Evolutionary conservation across 2,113 vertebrate genomes (phyloP), one percentile per base, ranked within the genome.

Genomic region (Mormoops blainvillei): DNA sequence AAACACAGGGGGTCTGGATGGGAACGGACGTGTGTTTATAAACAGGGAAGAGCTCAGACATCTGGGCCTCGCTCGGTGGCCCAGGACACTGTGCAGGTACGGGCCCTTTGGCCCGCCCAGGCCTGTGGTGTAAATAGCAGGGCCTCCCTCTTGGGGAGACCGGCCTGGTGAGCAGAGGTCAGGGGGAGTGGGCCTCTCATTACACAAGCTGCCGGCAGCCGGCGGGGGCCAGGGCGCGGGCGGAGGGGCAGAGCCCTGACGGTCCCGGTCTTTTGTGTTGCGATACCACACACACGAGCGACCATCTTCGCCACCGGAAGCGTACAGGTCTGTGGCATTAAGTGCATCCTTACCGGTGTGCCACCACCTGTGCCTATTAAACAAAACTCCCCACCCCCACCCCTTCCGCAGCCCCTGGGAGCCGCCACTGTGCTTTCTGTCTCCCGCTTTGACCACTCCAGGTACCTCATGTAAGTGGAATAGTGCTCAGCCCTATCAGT

Each of bases 21-120:
- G 85, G 82, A 96, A 31, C 94, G 89, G 97, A 96, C 86, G 1
- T 74, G 95, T 22, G 5, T 97, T 91, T 97, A 96, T 98, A 97
- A 97, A 97, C 97, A 97, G 94, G 81, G 52, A 85, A 93, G 97
- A 96, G 96, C 63, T 95, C 63, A 58, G 76, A 95, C 97, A 97
- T 95, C 97, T 97, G 97, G 95, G 26, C 87, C 56, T 92, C 22
- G 31, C 73, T 65, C 19, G 50, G 88, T 52, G 76, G 90, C 43
- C 4, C 4, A 0, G 19, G 90, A 98, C 77, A 91, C 93, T 91
- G 86, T 70, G 93, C 97, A 97, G 97, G 97, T 98, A 84, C 9
- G 0, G 31, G 91, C 88, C 91, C 81, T 97, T 73, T 94, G 83
- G 65, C 87, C 89, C 28, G 71, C 74, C 61, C 41, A n/a, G 76